Evolutionary conservation across 2,888 invertebrate genomes (phyloP), one percentile per base, ranked within the genome.

Genomic region (Amiota minor): DNA sequence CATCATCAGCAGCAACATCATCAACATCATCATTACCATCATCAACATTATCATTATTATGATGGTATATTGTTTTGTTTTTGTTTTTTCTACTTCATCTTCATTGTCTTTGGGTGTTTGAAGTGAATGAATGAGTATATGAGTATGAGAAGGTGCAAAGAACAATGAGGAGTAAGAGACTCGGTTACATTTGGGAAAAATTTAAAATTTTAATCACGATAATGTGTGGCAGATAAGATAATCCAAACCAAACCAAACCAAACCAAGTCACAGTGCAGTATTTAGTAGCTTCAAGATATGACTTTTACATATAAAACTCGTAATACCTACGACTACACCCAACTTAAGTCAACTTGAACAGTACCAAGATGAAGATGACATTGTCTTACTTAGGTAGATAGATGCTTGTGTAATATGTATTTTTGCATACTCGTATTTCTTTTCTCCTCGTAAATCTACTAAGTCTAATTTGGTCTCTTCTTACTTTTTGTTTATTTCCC

Each of bases 151-250:
- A 35, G 35, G 35, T 35, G 35, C 6, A 23, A 3, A 3, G 1
- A 3, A 3, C 3, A 23, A 3, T 35, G 35, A 35, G 35, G 2
- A 35, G 71, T 50, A 68, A 61, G 55, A 49, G 61, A 50, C 61
- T 50, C 23, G 61, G 59, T 67, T 67, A 72, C 70, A 70, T 56
- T 65, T 71, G 70, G 73, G 62, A 78, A 80, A 80, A 78, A 79
- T 80, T 80, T 78, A 75, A 77, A 79, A 84, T 84, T 85, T 85
- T 84, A 84, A 85, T 87, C 84, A 81, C 78, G 79, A 85, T 87
- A 86, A 82, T 80, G 81, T 77, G 79, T 74, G 72, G 74, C 72
- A 75, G 77, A 83, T 80, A 77, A 78, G 50, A 77, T 74, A 74
- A 62, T 23, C 35, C 35, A 35, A 35, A 3, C 23, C 23, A 23